A percentile compares a stretch with the other conserved stretches of the same genome.
phyloP scores from a whole-genome alignment of 2,113 vertebrate genomes.

The Rhinopomastus cyanomelas region DNA sequence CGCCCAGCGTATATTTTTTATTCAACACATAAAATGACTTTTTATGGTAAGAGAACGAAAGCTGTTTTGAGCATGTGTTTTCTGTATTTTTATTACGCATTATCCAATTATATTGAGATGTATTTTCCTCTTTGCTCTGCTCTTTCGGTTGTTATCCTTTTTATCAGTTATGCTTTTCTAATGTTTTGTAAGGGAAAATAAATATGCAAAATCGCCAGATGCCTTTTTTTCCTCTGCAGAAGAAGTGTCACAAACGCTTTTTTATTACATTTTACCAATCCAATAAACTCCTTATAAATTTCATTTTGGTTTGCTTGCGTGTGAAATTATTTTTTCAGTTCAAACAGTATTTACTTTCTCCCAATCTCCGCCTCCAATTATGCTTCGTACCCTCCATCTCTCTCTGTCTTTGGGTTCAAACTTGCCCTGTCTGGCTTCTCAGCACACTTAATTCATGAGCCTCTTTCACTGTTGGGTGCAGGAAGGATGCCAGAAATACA shows the following conservation, averaged over 20 bases:
- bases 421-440: not conserved
- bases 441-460: not conserved
- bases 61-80: conserved; percentile 72
- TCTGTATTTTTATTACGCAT: conserved; percentile 72
- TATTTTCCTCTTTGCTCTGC: conserved; percentile 69
- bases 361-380: conserved; percentile 15
- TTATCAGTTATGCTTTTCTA: conserved; percentile 71
- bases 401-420: not conserved
- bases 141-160: conserved; percentile 65
- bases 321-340: conserved; percentile 69
- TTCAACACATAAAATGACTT: conserved; percentile 52
- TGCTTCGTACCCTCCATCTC: not conserved
- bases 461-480: not conserved
- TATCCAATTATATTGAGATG: conserved; percentile 71
- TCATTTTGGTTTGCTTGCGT: conserved; percentile 57
- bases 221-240: conserved; percentile 72
- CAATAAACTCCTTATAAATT: conserved; percentile 72
- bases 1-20: conserved; percentile 66
- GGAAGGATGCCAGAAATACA: not conserved
- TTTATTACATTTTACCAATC: conserved; percentile 71
- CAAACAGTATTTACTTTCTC: conserved; percentile 56
- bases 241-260: conserved; percentile 73
- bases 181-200: conserved; percentile 73
- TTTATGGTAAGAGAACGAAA: conserved; percentile 65
- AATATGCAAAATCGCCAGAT: conserved; percentile 71